Conservation (phyloP, 1,140 invertebrate genomes). For the Bombus superbus region DNA sequence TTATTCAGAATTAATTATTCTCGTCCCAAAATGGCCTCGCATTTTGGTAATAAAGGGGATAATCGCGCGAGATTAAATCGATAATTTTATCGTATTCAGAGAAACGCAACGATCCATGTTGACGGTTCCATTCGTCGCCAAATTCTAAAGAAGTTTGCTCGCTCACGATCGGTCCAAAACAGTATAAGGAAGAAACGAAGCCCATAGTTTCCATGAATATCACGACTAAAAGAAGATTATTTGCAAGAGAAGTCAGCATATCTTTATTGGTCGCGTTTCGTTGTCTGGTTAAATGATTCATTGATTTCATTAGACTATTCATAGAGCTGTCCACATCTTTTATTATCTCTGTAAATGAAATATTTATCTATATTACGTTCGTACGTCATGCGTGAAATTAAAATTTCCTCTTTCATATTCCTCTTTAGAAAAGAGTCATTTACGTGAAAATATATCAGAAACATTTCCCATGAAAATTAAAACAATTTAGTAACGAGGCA, state of each 20-base stretch:
- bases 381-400: neutral
- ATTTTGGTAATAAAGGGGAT: neutral
- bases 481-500: too few relatives aligned
- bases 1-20: neutral
- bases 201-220: conserved; percentile 69
- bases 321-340: conserved; percentile 44
- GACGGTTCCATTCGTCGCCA: neutral
- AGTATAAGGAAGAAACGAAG: conserved; percentile 60
- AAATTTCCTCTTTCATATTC: too few relatives aligned
- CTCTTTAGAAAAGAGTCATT: too few relatives aligned
- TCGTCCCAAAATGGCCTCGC: accelerated
- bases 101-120: conserved; percentile 3
- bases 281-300: conserved; percentile 52
- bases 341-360: conserved; percentile 40
- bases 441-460: too few relatives aligned
- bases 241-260: conserved; percentile 58
- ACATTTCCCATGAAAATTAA: too few relatives aligned
- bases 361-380: neutral
- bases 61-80: neutral
- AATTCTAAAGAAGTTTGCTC: conserved; percentile 7
- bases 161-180: conserved; percentile 28
- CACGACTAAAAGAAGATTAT: conserved; percentile 67
- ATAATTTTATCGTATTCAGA: neutral
- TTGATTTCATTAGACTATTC: conserved; percentile 50
- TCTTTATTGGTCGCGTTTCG: conserved; percentile 23